Base-by-base conservation (phyloP, 2,113 vertebrate species). In the Festucalex cinctus region DNA sequence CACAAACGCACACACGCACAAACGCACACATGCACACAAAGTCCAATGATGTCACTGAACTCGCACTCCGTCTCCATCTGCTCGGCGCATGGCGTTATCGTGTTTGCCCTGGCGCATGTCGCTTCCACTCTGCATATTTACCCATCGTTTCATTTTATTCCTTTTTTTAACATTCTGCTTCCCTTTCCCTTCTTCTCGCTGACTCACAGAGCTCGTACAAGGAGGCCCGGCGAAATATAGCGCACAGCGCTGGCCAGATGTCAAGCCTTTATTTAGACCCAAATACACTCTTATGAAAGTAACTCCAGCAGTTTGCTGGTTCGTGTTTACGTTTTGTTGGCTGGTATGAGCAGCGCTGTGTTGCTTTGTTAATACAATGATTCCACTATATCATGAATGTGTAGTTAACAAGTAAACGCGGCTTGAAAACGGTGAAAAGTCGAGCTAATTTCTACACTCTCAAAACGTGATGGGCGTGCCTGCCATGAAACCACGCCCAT, bases 31-130 rank as follows among this genome's bases (percentile, higher is more conserved):
- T 76, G 63, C 68, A 86, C 79, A 83, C 84, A 84, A 76, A 75
- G 64, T 77, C 69, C 68, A 62, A 39, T 87, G 87, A 90, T 88
- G 85, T 90, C 86, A 89, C 36, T 73, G 69, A 74, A 68, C 76
- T 70, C 49, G 58, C 75, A 70, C 71, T 73, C 65, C 68, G 43
- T 71, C 43, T 71, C 26, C 68, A 69, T 74, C 71, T 56, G 43
- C 69, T 46, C 68, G 60, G 71, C 69, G 81, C 84, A 83, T 83
- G 77, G 81, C 69, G 70, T 68, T 63, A 79, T 82, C 81, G 53
- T 78, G 70, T 82, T 81, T 78, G 64, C 63, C 66, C 70, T 63
- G 71, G 65, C 61, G 74, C 68, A 69, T 71, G 71, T 84, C 76
- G 73, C 53, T 69, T 71, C 77, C 60, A 58, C 68, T 82, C 69